phyloP scores from a whole-genome alignment of 2,888 invertebrate species.

The Hylaea fasciaria region DNA sequence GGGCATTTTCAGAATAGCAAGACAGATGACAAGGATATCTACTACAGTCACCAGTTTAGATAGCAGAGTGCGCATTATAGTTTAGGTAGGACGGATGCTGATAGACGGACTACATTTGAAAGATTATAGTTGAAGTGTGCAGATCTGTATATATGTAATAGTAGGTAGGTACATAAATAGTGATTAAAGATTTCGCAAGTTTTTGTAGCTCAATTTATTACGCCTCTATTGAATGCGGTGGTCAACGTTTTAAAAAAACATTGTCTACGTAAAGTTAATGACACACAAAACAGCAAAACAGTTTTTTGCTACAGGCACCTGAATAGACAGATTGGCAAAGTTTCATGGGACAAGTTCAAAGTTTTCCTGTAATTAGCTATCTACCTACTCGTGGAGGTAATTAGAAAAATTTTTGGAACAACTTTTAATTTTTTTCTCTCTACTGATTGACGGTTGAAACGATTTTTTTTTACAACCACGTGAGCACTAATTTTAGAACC shows the following conservation, averaged over 20 bases:
- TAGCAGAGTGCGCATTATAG: too few species aligned
- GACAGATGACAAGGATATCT: too few species aligned
- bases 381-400: constrained; percentile 62
- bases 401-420: constrained; percentile 51
- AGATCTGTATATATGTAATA: too few species aligned
- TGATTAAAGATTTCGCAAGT: too few species aligned
- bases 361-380: constrained; percentile 60
- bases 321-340: constrained; percentile 55
- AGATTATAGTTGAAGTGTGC: too few species aligned
- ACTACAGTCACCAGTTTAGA: too few species aligned
- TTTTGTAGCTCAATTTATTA: neutral
- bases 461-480: constrained; percentile 18
- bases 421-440: constrained; percentile 21
- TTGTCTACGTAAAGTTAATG: constrained; percentile 12
- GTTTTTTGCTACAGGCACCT: constrained; percentile 38
- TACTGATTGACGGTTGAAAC: constrained; percentile 28
- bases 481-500: constrained; percentile 25
- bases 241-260: neutral
- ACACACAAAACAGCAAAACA: constrained; percentile 19
- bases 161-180: too few species aligned
- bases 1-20: too few species aligned
- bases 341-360: constrained; percentile 74
- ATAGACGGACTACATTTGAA: too few species aligned
- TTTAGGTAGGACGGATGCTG: too few species aligned
- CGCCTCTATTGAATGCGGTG: neutral